These are phyloP conservation scores for Anneissia japonica DNA, from an alignment of 35 echinoderm and acorn worm genomes.

Conservation along the genomic window DNA sequence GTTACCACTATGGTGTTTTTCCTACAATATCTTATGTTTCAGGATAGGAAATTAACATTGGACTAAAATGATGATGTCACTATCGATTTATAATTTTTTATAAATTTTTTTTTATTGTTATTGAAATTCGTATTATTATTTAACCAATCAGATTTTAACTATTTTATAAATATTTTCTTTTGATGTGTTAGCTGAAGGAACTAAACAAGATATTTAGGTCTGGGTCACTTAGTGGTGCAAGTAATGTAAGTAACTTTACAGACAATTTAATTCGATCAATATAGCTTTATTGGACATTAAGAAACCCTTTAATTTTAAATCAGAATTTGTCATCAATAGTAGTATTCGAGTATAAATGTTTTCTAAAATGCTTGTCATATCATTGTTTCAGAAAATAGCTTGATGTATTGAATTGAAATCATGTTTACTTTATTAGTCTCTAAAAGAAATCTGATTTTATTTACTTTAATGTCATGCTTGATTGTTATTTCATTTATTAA, in stretches of 20 bases:
- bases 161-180: no score
- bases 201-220: slow-evolving; percentile 78
- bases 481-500: no score
- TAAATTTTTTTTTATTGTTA: no score
- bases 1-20: neutral
- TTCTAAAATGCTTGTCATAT: neutral
- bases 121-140: no score
- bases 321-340: neutral
- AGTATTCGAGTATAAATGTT: neutral
- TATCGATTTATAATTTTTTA: no score
- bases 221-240: slow-evolving; percentile 44
- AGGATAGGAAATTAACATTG: neutral
- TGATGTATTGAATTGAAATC: no score
- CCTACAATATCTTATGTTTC: neutral
- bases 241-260: slow-evolving; percentile 10
- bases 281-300: neutral
- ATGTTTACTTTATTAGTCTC: no score
- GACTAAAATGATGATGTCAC: no score
- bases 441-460: no score
- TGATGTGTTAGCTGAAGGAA: slow-evolving; percentile 77
- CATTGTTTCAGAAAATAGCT: slow-evolving; percentile 1
- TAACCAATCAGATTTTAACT: no score
- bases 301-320: neutral
- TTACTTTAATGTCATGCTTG: no score
- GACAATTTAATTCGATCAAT: neutral